Conservation (phyloP, 2,797 vertebrate species). For the Bovichtus diacanthus region DNA sequence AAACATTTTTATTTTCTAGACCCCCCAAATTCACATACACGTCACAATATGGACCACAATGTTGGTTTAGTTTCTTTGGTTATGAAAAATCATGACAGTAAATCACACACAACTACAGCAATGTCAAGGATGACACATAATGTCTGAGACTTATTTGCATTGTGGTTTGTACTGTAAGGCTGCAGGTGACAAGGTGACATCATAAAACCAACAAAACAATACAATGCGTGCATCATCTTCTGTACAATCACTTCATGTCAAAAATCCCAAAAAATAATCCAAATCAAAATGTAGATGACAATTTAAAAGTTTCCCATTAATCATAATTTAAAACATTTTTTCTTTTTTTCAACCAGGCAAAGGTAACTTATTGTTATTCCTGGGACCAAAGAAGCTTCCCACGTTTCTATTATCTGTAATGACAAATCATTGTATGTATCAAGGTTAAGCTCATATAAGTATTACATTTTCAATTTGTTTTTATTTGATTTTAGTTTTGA, state of each 20-base stretch:
- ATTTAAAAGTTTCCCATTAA: no score
- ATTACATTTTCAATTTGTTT: no score
- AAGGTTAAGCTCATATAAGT: no score
- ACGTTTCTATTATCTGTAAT: neutral
- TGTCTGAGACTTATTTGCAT: neutral
- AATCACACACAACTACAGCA: neutral
- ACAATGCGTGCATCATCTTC: neutral
- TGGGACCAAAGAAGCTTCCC: neutral
- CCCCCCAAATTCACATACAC: neutral
- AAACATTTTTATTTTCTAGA: slow-evolving; percentile 24
- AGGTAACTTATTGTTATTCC: neutral
- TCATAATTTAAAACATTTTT: no score
- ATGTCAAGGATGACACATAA: neutral
- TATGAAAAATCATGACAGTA: neutral
- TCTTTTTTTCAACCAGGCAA: no score
- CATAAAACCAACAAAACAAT: neutral
- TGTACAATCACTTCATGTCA: no score
- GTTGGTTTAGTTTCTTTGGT: neutral
- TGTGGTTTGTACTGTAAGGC: neutral
- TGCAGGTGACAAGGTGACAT: neutral
- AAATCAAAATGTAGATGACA: no score
- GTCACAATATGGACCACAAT: neutral
- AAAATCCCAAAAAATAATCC: neutral
- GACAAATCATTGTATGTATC: no score
- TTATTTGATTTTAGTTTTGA: no score